These are phyloP conservation scores for Edolisoma coerulescens DNA, from an alignment of 2,113 vertebrate genomes.

Conservation along the genomic window DNA sequence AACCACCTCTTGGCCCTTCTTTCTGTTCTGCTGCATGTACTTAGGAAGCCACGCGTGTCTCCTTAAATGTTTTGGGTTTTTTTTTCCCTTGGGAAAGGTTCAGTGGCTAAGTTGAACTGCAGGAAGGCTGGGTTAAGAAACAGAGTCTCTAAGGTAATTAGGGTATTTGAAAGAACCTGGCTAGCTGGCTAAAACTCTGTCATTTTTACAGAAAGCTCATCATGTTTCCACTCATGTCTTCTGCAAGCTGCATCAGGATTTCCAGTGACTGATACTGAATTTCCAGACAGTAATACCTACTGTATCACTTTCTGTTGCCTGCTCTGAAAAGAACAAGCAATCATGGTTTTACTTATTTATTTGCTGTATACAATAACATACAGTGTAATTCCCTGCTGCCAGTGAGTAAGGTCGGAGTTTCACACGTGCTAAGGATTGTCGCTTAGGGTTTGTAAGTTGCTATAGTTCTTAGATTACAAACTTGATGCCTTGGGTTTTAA, in stretches of 20 bases:
- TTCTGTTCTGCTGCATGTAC: background rate
- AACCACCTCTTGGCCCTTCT: background rate
- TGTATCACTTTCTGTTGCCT: background rate
- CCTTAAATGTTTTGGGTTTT: background rate
- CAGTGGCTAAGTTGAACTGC: background rate
- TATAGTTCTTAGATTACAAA: background rate
- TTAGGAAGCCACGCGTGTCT: background rate
- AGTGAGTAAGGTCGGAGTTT: background rate
- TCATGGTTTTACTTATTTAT: background rate
- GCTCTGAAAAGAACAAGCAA: background rate
- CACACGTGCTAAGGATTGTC: background rate
- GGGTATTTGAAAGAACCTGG: background rate
- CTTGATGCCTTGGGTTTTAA: no score
- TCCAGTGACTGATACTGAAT: background rate
- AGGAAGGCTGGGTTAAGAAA: background rate
- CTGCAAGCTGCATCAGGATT: background rate
- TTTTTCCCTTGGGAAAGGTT: background rate
- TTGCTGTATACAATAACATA: background rate
- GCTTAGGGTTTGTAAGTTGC: background rate
- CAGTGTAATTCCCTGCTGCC: background rate
- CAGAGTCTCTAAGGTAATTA: background rate
- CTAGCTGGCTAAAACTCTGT: background rate
- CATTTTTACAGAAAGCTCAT: background rate
- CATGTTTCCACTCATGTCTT: background rate
- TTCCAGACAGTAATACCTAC: background rate